Evolutionary conservation across 2,797 vertebrate genomes (phyloP).

Genomic region (Hippoglossus hippoglossus): DNA sequence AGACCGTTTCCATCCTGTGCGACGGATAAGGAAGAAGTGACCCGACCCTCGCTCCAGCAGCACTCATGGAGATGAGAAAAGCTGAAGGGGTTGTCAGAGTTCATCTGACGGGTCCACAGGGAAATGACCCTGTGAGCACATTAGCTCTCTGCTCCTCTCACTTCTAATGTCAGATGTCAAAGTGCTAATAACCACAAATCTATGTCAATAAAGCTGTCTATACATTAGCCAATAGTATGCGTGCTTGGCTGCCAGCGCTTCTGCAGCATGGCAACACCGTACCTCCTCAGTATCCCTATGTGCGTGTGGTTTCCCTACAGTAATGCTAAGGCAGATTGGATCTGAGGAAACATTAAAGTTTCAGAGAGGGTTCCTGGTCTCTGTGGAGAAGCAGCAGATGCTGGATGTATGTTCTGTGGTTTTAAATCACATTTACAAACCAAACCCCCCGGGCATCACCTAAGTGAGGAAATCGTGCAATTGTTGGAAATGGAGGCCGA

Average conservation of each 20-base stretch:
- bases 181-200: slow-evolving; percentile 64
- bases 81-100: slow-evolving; percentile 60
- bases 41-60: slow-evolving; percentile 42
- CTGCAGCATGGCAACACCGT: slow-evolving; percentile 26
- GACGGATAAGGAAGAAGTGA: slow-evolving; percentile 56
- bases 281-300: slow-evolving; percentile 17
- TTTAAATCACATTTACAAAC: slow-evolving; percentile 56
- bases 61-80: slow-evolving; percentile 61
- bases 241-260: slow-evolving; percentile 5
- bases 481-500: slow-evolving; percentile 27
- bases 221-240: slow-evolving; percentile 10
- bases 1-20: slow-evolving; percentile 37
- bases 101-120: slow-evolving; percentile 55
- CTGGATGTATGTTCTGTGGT: slow-evolving; percentile 54
- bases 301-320: slow-evolving; percentile 27
- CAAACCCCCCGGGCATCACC: slow-evolving; percentile 38
- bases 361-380: slow-evolving; percentile 53
- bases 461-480: slow-evolving; percentile 25
- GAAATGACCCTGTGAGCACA: slow-evolving; percentile 61
- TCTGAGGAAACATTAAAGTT: slow-evolving; percentile 72
- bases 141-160: slow-evolving; percentile 58
- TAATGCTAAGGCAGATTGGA: slow-evolving; percentile 45
- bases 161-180: slow-evolving; percentile 65
- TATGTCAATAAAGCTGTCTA: slow-evolving; percentile 42
- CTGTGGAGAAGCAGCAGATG: slow-evolving; percentile 65